Percentiles rank a stretch among this genome's conserved stretches.
Conservation (phyloP, 2,113 vertebrate species). For the Addax nasomaculatus region DNA sequence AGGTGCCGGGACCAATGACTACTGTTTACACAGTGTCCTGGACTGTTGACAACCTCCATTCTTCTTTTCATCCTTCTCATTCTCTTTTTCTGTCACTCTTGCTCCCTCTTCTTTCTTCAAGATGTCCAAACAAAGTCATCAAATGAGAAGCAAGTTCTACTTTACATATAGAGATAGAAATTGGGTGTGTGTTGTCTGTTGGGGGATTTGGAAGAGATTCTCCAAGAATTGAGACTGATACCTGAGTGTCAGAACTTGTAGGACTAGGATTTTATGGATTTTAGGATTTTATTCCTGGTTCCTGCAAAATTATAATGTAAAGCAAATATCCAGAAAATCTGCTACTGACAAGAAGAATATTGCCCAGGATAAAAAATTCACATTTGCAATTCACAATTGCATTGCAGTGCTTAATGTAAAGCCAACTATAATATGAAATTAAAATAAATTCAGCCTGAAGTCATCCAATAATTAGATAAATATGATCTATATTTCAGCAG, state of each 20-base stretch:
- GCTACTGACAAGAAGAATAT: not conserved
- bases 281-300: not conserved
- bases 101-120: not conserved
- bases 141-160: not conserved
- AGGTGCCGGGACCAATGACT: rapidly evolving
- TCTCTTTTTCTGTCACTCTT: not conserved
- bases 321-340: not conserved
- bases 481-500: slow-evolving; percentile 37
- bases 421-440: not conserved
- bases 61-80: not conserved
- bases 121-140: not conserved
- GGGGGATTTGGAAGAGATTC: not conserved
- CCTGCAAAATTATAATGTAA: not conserved
- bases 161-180: not conserved
- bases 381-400: not conserved
- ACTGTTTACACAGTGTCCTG: rapidly evolving
- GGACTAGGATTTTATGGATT: not conserved
- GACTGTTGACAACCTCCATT: not conserved
- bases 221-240: not conserved
- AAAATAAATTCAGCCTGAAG: slow-evolving; percentile 42
- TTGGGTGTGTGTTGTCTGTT: not conserved
- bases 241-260: not conserved
- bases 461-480: slow-evolving; percentile 48
- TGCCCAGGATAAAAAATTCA: not conserved
- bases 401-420: not conserved